These are phyloP conservation scores for Vidua macroura DNA, from an alignment of 2,113 vertebrate genomes.

Conservation along the genomic window DNA sequence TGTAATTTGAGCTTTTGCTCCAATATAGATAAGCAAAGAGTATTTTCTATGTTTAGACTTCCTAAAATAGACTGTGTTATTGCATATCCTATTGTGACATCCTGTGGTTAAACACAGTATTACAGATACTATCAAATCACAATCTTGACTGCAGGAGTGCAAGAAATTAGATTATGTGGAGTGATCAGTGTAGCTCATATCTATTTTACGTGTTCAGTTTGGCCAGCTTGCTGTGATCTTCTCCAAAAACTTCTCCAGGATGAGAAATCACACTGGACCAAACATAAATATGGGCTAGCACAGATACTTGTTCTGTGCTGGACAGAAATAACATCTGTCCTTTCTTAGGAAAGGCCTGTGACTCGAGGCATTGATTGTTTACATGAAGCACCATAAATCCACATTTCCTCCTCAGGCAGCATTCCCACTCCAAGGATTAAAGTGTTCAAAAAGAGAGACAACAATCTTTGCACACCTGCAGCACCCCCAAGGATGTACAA, in stretches of 20 bases:
- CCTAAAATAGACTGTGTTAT: background rate
- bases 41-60: background rate
- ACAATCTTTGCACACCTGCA: background rate
- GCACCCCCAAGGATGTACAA: background rate
- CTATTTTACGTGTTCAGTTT: background rate
- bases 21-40: background rate
- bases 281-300: background rate
- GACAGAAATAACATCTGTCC: background rate
- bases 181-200: background rate
- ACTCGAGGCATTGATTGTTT: rapidly evolving
- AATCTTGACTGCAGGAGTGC: rapidly evolving
- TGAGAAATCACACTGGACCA: background rate
- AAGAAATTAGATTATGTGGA: background rate
- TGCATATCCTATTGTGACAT: constrained; percentile 38
- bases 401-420: background rate
- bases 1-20: background rate
- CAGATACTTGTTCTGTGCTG: background rate
- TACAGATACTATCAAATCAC: background rate
- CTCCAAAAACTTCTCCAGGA: background rate
- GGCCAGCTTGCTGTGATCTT: background rate
- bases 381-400: background rate
- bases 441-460: background rate
- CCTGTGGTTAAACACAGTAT: constrained; percentile 45
- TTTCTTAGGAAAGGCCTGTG: background rate
- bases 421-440: background rate